Conservation (phyloP, 2,113 vertebrate genomes). For the Peromyscus maniculatus region DNA sequence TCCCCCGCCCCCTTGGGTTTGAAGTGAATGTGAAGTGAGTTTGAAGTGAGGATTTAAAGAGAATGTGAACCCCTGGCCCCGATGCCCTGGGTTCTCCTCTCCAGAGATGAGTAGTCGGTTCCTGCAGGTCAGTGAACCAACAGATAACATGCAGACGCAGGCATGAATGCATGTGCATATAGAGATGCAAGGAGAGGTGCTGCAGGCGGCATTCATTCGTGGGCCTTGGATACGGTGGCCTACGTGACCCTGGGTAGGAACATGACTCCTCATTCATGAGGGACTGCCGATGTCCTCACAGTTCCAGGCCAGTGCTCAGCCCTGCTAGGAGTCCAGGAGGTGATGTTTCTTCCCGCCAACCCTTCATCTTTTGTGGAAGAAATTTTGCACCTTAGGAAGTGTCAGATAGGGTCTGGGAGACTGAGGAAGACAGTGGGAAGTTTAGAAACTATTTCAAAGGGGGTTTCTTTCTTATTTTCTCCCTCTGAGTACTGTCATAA, state of each 20-base stretch:
- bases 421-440: not conserved
- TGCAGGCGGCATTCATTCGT: no score
- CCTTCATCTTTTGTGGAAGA: not conserved
- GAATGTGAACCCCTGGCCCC: not conserved
- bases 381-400: not conserved
- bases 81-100: not conserved
- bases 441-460: not conserved
- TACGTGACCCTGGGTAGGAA: not conserved
- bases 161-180: not conserved
- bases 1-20: not conserved
- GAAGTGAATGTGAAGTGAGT: not conserved
- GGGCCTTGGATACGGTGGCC: not conserved
- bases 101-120: not conserved
- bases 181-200: no score
- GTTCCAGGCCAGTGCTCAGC: accelerated
- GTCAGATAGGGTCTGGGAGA: not conserved
- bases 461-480: not conserved
- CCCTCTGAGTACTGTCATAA: not conserved
- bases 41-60: not conserved
- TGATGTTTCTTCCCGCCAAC: not conserved
- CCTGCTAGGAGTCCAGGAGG: not conserved
- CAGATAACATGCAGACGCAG: not conserved
- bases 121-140: not conserved
- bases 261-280: not conserved
- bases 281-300: not conserved